phyloP scores from a whole-genome alignment of 1,140 invertebrate genomes.

The Cotesia vestalis region DNA sequence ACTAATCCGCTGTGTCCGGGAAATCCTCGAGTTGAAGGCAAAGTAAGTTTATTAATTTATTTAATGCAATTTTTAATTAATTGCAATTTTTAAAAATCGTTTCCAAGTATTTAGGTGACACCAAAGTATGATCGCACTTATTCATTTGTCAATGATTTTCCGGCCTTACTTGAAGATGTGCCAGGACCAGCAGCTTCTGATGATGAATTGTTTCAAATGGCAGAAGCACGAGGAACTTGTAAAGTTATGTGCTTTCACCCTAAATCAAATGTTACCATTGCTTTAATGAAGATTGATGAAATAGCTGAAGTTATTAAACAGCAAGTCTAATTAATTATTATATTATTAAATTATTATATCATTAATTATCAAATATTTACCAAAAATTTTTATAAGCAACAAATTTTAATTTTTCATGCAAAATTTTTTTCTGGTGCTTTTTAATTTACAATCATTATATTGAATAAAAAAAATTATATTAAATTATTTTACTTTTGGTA shows the following conservation, averaged over 20 bases:
- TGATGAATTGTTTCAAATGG: slow-evolving; percentile 84
- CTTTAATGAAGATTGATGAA: slow-evolving; percentile 84
- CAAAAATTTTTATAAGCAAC: too few species aligned
- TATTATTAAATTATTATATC: too few species aligned
- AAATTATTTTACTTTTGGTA: slow-evolving; percentile 33
- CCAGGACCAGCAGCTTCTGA: slow-evolving; percentile 74
- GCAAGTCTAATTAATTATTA: slow-evolving; percentile 63
- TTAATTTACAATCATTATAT: too few species aligned
- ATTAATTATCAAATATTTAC: too few species aligned
- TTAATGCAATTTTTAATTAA: slow-evolving; percentile 1
- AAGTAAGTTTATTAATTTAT: slow-evolving; percentile 64
- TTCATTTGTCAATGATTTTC: slow-evolving; percentile 97
- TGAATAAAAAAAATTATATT: too few species aligned
- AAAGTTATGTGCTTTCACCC: slow-evolving; percentile 98
- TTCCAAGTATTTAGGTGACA: slow-evolving; percentile 71
- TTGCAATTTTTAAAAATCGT: not conserved
- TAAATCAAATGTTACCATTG: slow-evolving; percentile 88
- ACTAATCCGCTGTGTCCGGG: slow-evolving; percentile 92
- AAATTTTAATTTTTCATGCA: too few species aligned
- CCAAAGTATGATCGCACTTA: slow-evolving; percentile 88
- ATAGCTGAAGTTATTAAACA: slow-evolving; percentile 84
- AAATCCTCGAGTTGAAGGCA: slow-evolving; percentile 82
- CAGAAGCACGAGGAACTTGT: slow-evolving; percentile 85
- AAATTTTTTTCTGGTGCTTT: too few species aligned
- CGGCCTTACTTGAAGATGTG: slow-evolving; percentile 85